Evolutionary conservation across 2,888 invertebrate species (phyloP).

Genomic region (Drosophila nigritarsus): DNA sequence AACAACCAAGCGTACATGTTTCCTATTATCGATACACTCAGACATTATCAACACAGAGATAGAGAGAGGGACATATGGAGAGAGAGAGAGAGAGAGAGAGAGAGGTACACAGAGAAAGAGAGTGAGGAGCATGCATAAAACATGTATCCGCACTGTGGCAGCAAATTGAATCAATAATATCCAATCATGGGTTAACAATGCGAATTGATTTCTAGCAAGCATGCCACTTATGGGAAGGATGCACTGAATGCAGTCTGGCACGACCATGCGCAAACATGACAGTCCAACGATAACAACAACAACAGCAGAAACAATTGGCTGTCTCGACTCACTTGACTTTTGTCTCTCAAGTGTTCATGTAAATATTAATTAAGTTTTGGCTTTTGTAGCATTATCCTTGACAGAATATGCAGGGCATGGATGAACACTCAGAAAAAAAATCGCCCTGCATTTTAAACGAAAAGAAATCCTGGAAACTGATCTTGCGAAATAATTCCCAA

Average conservation of each 20-base stretch:
- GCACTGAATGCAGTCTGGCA: constrained; percentile 13
- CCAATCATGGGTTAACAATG: constrained; percentile 83
- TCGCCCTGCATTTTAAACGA: no score
- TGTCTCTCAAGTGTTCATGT: constrained; percentile 60
- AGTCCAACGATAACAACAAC: constrained; percentile 54
- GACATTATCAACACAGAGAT: constrained; percentile 62
- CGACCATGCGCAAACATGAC: constrained; percentile 63
- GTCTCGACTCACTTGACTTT: constrained; percentile 1
- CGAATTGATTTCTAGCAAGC: constrained; percentile 78
- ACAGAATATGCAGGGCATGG: constrained; percentile 34
- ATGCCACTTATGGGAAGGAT: constrained; percentile 51
- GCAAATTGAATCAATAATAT: constrained; percentile 83
- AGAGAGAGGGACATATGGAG: constrained; percentile 3
- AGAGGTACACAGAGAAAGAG: background rate
- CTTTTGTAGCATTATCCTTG: constrained; percentile 58
- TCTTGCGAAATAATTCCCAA: background rate
- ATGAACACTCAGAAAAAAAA: background rate
- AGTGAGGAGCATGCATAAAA: constrained; percentile 70
- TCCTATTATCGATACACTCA: constrained; percentile 69
- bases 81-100: background rate
- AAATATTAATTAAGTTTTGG: constrained; percentile 79
- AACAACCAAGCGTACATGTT: constrained; percentile 55
- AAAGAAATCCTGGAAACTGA: background rate
- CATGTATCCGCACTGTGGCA: constrained; percentile 76
- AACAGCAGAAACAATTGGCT: constrained; percentile 33